Base-by-base conservation (phyloP, 2,797 vertebrate genomes). In the Clarias fuscus region DNA sequence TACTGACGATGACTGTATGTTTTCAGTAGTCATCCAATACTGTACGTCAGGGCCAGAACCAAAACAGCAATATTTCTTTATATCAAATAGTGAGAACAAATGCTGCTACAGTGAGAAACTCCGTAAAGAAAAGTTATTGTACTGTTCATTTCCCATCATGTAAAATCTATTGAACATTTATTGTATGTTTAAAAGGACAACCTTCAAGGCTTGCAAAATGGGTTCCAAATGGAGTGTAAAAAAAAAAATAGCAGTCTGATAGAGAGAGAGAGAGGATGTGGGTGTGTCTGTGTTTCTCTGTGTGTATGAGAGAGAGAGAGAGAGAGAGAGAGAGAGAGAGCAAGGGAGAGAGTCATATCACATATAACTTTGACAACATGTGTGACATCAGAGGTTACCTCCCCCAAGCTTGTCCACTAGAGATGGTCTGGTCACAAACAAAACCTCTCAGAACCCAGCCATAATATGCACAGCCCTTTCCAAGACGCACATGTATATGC, bases 341-440 rank as follows among this genome's bases (percentile, higher is more conserved):
- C 61, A 58, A 82, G 64, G 48, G 27, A 27, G 37, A 71, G n/a
- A 86, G 24, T 75, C 61, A 83, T 75, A 72, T 80, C 83, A 85
- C 53, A 56, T 56, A 56, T 56, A 48, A 84, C 61, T 81, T 83
- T 86, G 64, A 84, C 81, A 87, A 87, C 40, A 86, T 73, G 77
- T 76, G 65, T 89, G 88, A 89, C 89, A 89, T 91, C 89, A 88
- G 56, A 62, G 80, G 87, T 91, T 91, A 91, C 94, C 95, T 94
- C 95, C 95, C 92, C 92, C 93, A 86, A 84, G 89, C 91, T 91
- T 72, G 40, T 87, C 73, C 82, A 89, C 90, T 94, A 94, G 95
- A 95, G 93, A 94, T 94, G 92, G 89, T 92, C 93, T 92, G 88
- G 80, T 88, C 93, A 90, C 91, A 90, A 92, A 86, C 78, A 83